phyloP scores from a whole-genome alignment of 2,797 vertebrate genomes.

The Parambassis ranga region DNA sequence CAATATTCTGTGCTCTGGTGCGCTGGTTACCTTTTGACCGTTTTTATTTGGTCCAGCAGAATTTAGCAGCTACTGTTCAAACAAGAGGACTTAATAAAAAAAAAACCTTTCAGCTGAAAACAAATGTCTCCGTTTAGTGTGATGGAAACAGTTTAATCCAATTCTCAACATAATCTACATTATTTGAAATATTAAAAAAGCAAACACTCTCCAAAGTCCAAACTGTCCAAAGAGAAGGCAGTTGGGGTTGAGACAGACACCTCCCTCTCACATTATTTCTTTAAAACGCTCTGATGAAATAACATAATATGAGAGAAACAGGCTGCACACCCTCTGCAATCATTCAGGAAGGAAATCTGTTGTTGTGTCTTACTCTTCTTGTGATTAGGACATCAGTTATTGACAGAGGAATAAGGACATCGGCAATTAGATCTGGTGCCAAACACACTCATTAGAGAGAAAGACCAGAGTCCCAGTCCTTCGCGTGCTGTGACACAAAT shows the following conservation, averaged over 20 bases:
- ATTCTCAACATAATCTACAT: no score
- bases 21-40: no score
- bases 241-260: neutral
- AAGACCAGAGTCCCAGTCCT: neutral
- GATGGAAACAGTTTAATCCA: no score
- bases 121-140: no score
- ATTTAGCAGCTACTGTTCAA: no score
- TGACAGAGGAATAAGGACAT: slow-evolving; percentile 26
- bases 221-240: slow-evolving; percentile 10
- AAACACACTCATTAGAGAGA: slow-evolving; percentile 44
- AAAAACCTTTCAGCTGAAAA: no score
- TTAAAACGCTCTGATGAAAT: neutral
- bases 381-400: slow-evolving; percentile 16
- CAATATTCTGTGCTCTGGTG: no score
- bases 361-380: neutral
- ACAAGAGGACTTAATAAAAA: no score
- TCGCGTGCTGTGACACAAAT: slow-evolving; percentile 3
- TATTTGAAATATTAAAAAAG: no score
- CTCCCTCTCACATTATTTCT: neutral
- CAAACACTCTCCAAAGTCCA: no score
- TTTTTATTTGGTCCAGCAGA: no score
- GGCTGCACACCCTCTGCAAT: neutral
- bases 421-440: slow-evolving; percentile 32
- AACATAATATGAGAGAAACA: neutral
- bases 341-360: neutral